Conservation (phyloP, 2,113 vertebrate genomes). For the Antidorcas marsupialis region DNA sequence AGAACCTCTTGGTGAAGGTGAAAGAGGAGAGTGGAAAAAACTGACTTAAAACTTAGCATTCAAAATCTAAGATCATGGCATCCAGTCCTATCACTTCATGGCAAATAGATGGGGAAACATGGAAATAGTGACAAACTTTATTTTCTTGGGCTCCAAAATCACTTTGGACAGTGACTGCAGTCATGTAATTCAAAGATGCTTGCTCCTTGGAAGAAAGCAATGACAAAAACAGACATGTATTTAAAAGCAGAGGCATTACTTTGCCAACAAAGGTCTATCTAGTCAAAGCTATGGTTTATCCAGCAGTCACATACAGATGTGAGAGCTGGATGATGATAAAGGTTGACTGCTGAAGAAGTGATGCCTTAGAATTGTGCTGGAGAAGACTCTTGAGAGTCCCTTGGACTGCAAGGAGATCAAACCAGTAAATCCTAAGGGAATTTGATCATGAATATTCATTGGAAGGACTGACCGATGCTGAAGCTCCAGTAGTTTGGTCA, state of each 20-base stretch:
- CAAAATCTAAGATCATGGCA: background rate
- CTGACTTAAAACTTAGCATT: background rate
- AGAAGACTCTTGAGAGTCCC: background rate
- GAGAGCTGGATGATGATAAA: background rate
- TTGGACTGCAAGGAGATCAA: background rate
- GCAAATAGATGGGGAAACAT: background rate
- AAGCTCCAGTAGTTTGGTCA: background rate
- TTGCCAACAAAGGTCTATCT: background rate
- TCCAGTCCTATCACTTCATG: background rate
- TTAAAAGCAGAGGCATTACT: background rate
- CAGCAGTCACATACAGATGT: background rate
- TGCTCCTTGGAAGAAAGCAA: background rate
- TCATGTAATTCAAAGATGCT: background rate
- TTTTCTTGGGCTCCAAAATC: background rate
- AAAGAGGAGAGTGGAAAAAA: background rate
- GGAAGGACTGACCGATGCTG: background rate
- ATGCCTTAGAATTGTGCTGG: background rate
- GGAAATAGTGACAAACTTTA: background rate
- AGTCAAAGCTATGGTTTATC: background rate
- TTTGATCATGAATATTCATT: background rate
- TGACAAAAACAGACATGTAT: background rate
- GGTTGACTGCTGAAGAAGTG: background rate
- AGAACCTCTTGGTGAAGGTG: background rate
- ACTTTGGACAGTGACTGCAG: background rate
- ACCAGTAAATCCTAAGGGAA: background rate